phyloP scores from a whole-genome alignment of 1,140 invertebrate genomes.

The Caenorhabditis inopinata region DNA sequence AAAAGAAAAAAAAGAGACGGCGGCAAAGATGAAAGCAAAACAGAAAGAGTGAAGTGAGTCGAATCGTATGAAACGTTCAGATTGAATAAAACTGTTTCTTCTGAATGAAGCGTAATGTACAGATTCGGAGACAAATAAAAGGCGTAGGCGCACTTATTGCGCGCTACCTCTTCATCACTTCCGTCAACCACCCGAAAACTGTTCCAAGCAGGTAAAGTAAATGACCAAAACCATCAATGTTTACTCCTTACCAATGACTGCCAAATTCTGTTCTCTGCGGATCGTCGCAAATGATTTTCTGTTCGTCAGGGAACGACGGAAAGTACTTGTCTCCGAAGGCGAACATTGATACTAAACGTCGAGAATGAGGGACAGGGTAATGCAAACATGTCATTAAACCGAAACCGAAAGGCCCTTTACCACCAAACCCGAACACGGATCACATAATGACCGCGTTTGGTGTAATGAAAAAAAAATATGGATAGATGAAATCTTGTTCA shows the following conservation, averaged over 20 bases:
- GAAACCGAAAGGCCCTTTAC: constrained; percentile 30
- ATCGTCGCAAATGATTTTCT: neutral
- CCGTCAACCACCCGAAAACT: neutral
- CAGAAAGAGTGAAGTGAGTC: neutral
- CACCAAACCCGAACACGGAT: constrained; percentile 20
- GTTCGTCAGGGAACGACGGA: neutral
- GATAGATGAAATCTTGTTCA: neutral
- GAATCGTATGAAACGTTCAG: constrained; percentile 3
- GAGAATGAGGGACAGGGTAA: constrained; percentile 17
- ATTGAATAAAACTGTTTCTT: constrained; percentile 1
- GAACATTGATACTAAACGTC: constrained; percentile 29
- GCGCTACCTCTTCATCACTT: constrained; percentile 14
- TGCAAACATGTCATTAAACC: constrained; percentile 27
- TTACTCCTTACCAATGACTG: neutral
- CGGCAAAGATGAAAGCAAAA: neutral
- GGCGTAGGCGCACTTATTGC: constrained; percentile 5
- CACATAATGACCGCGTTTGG: constrained; percentile 16
- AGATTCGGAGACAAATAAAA: constrained; percentile 31
- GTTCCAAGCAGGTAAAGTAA: neutral
- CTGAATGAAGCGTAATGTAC: constrained; percentile 8
- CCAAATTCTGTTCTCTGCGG: neutral
- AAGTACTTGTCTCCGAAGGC: constrained; percentile 16
- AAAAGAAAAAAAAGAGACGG: neutral
- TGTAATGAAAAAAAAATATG: neutral
- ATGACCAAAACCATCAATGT: constrained; percentile 6